Base-by-base conservation (phyloP, 2,888 invertebrate species). In the Micoletzkya japonica region DNA sequence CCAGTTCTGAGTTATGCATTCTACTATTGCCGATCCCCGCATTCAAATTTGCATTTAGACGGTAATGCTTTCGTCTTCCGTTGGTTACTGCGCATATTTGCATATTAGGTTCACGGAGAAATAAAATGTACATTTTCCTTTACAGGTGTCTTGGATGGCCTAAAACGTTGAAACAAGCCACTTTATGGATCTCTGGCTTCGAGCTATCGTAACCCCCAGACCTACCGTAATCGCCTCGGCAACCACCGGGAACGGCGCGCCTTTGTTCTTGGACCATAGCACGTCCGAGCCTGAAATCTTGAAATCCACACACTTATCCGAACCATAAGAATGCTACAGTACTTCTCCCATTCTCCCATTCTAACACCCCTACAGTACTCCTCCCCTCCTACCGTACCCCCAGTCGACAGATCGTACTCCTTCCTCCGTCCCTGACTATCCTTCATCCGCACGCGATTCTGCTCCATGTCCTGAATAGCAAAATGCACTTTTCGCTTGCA, bases 141-240 rank as follows among this genome's bases (percentile, higher is more conserved):
- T n/a, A n/a, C n/a, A n/a, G n/a, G n/a, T n/a, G n/a, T n/a, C n/a
- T n/a, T n/a, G n/a, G n/a, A n/a, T n/a, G n/a, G n/a, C n/a, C n/a
- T n/a, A n/a, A n/a, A n/a, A n/a, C n/a, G n/a, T n/a, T n/a, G n/a
- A n/a, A n/a, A n/a, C n/a, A n/a, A n/a, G n/a, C n/a, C n/a, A n/a
- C n/a, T n/a, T n/a, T n/a, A n/a, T n/a, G n/a, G n/a, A n/a, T n/a
- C n/a, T n/a, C n/a, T n/a, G n/a, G n/a, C n/a, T n/a, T n/a, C n/a
- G n/a, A n/a, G n/a, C n/a, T n/a, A n/a, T n/a, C n/a, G n/a, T n/a
- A n/a, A n/a, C n/a, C n/a, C n/a, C n/a, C n/a, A n/a, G 20, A 26
- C 56, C 26, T 4, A 95, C 95, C 86, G 99, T 97, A 77, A 99
- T 96, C 4, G 97, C 94, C 87, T 98, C 98, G 2, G 98, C 98